Evolutionary conservation across 2,113 vertebrate species (phyloP).

Genomic region (Microtus ochrogaster): DNA sequence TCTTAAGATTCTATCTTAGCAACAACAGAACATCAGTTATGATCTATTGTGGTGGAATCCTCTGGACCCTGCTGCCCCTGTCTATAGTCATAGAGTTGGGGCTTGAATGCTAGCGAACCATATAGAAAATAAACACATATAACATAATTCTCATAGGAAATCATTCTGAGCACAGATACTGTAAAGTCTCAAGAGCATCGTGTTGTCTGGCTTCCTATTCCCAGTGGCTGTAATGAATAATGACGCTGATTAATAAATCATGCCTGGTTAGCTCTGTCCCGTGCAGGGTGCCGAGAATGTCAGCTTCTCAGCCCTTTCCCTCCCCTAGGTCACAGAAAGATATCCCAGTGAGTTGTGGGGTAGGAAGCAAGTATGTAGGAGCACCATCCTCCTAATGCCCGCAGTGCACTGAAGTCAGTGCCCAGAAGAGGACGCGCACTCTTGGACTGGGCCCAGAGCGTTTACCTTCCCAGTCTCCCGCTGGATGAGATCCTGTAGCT

Average conservation of each 20-base stretch:
- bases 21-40: background rate
- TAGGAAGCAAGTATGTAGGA: background rate
- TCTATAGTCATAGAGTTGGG: background rate
- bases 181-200: background rate
- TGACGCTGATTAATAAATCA: background rate
- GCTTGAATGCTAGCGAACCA: background rate
- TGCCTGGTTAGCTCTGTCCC: background rate
- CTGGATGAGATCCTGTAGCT: constrained; percentile 88
- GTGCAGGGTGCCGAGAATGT: background rate
- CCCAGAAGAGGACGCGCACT: background rate
- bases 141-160: background rate
- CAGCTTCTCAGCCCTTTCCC: background rate
- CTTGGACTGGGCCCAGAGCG: background rate
- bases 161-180: background rate
- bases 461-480: constrained; percentile 85
- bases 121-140: background rate
- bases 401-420: fast-evolving
- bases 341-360: background rate
- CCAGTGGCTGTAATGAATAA: no score
- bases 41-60: background rate
- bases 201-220: background rate
- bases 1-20: background rate
- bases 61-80: background rate
- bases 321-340: background rate
- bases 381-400: background rate